A percentile compares a stretch with the other conserved stretches of the same genome.
phyloP scores from a whole-genome alignment of 2,888 invertebrate genomes.

The Meandrusa payeni region DNA sequence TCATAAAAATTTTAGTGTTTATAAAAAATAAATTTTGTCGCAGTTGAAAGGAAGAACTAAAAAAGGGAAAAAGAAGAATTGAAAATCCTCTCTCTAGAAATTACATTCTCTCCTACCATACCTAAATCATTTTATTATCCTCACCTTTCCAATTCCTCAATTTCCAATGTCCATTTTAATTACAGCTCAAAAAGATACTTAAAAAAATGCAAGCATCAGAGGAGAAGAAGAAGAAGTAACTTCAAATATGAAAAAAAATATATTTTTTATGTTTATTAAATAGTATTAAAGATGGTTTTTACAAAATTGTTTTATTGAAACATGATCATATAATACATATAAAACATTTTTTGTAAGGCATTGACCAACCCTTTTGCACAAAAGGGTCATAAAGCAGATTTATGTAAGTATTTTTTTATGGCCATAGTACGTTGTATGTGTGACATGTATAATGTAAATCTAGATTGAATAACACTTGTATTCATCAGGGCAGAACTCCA shows the following conservation, averaged over 20 bases:
- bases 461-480: no score
- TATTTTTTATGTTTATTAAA: slow-evolving; percentile 10
- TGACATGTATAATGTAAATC: no score
- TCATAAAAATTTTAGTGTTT: no score
- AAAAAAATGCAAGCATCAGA: slow-evolving; percentile 52
- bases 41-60: slow-evolving; percentile 59
- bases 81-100: slow-evolving; percentile 36
- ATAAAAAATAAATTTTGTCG: no score
- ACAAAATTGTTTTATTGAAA: background rate
- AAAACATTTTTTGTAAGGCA: no score
- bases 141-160: slow-evolving; percentile 22
- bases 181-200: slow-evolving; percentile 53
- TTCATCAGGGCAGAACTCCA: no score
- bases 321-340: no score
- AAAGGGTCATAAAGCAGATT: no score
- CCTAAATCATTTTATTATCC: slow-evolving; percentile 12
- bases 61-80: slow-evolving; percentile 69
- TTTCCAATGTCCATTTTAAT: slow-evolving; percentile 27
- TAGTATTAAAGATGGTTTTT: background rate
- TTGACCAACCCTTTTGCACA: no score
- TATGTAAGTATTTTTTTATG: no score
- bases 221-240: slow-evolving; percentile 34
- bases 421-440: no score
- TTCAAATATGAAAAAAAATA: slow-evolving; percentile 5
- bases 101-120: slow-evolving; percentile 2